A percentile compares a stretch with the other conserved stretches of the same genome.
Conservation (phyloP, 2,113 vertebrate genomes). For the Hypomesus transpacificus region DNA sequence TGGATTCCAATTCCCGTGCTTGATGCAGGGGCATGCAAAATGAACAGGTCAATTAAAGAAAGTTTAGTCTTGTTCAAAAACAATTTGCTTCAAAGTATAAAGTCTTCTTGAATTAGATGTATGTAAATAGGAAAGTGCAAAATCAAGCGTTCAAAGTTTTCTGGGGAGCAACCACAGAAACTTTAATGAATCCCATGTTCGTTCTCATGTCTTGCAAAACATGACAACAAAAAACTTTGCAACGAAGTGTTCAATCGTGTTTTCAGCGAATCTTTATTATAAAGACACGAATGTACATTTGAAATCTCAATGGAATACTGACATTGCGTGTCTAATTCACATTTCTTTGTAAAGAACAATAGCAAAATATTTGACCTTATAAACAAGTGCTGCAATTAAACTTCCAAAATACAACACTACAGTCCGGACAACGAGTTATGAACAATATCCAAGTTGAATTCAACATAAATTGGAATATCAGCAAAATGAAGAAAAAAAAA, state of each 20-base stretch:
- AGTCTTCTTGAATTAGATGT: too few relatives aligned
- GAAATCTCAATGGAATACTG: slow-evolving; percentile 61
- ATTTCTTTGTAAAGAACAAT: slow-evolving; percentile 57
- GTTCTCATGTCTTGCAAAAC: too few relatives aligned
- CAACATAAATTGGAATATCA: slow-evolving; percentile 34
- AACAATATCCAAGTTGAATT: slow-evolving; percentile 32
- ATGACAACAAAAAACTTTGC: slow-evolving; percentile 32
- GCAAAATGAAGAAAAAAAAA: slow-evolving; percentile 47
- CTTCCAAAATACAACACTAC: slow-evolving; percentile 48
- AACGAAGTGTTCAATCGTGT: slow-evolving; percentile 21
- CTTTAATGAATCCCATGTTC: too few relatives aligned
- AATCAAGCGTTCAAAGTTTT: too few relatives aligned
- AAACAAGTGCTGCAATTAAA: slow-evolving; percentile 67
- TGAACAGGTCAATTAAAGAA: too few relatives aligned
- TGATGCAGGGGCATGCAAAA: too few relatives aligned
- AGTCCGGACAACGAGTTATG: slow-evolving; percentile 26
- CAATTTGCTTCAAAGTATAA: too few relatives aligned
- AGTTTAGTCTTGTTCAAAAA: too few relatives aligned
- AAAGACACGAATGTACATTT: slow-evolving; percentile 68
- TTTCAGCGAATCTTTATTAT: slow-evolving; percentile 72
- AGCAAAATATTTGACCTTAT: slow-evolving; percentile 58
- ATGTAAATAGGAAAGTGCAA: too few relatives aligned
- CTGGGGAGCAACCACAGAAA: too few relatives aligned
- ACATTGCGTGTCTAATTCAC: slow-evolving; percentile 60
- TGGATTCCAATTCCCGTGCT: too few relatives aligned